These are phyloP conservation scores for Aurelia aurita complex sp. Pacific DNA, from an alignment of 30 jellyfish, hydroid and myxozoan species.

Conservation along the genomic window DNA sequence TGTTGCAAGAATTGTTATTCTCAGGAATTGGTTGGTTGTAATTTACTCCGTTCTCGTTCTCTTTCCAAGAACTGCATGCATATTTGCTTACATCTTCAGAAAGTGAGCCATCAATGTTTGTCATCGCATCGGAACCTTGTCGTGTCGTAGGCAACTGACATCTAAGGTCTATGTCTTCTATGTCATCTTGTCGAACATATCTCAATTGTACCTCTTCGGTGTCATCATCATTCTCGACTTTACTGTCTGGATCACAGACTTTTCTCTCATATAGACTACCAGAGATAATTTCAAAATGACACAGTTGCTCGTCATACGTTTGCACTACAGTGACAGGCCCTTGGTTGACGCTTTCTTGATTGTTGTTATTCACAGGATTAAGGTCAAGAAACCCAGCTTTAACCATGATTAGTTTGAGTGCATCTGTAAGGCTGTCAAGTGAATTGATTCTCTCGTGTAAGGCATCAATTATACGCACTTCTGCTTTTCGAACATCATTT, in stretches of 20 bases:
- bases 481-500: conserved; percentile 42
- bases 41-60: too few relatives aligned
- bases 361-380: neutral
- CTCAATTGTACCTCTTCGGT: conserved; percentile 43
- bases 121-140: neutral
- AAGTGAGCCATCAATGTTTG: neutral
- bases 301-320: neutral
- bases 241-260: neutral
- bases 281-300: neutral
- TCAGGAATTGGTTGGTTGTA: too few relatives aligned
- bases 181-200: conserved; percentile 28
- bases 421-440: conserved; percentile 55
- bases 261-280: neutral
- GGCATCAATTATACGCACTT: conserved; percentile 53
- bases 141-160: neutral
- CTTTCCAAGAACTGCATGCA: neutral
- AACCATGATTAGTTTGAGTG: conserved; percentile 36
- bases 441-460: conserved; percentile 54
- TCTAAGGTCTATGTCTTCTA: conserved; percentile 33
- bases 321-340: neutral
- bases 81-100: neutral
- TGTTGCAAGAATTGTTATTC: too few relatives aligned
- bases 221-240: conserved; percentile 28
- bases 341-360: neutral
- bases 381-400: conserved; percentile 41